Percentiles rank a stretch among this genome's conserved stretches.
phyloP scores from a whole-genome alignment of 1,140 invertebrate genomes.

The Drosophila orosa region DNA sequence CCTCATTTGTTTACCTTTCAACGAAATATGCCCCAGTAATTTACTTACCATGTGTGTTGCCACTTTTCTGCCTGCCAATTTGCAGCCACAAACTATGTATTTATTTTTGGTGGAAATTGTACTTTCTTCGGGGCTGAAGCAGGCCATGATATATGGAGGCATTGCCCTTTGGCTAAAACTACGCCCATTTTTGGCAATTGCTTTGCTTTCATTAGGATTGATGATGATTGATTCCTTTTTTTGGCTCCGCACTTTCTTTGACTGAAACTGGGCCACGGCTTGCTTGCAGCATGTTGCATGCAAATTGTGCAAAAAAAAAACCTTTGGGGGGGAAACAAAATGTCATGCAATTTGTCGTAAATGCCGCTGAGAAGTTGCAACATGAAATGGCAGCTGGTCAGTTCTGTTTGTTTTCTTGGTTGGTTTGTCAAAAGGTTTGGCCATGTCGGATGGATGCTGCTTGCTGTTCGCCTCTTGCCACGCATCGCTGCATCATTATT shows the following conservation, averaged over 20 bases:
- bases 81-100: conserved; percentile 1
- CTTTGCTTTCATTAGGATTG: conserved; percentile 29
- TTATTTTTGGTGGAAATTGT: conserved; percentile 3
- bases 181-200: conserved; percentile 42
- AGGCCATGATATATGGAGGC: conserved; percentile 6
- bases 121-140: conserved; percentile 20
- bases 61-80: conserved; percentile 10
- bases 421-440: conserved; percentile 77
- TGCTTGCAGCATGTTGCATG: conserved; percentile 33
- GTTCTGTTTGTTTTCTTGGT: conserved; percentile 76
- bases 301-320: conserved; percentile 49
- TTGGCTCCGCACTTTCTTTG: conserved; percentile 25
- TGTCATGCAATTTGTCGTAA: conserved; percentile 78
- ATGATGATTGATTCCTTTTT: conserved; percentile 38
- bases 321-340: conserved; percentile 50
- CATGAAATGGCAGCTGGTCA: conserved; percentile 66
- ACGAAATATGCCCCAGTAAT: neutral
- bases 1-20: neutral
- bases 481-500: conserved; percentile 81
- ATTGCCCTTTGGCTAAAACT: conserved; percentile 28
- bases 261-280: conserved; percentile 28
- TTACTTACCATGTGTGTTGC: neutral
- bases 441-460: conserved; percentile 50
- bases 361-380: conserved; percentile 62
- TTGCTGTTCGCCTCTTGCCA: conserved; percentile 63